Evolutionary conservation across 53 echinoderm and acorn worm species (phyloP).

Genomic region (Temnopleurus reevesii): DNA sequence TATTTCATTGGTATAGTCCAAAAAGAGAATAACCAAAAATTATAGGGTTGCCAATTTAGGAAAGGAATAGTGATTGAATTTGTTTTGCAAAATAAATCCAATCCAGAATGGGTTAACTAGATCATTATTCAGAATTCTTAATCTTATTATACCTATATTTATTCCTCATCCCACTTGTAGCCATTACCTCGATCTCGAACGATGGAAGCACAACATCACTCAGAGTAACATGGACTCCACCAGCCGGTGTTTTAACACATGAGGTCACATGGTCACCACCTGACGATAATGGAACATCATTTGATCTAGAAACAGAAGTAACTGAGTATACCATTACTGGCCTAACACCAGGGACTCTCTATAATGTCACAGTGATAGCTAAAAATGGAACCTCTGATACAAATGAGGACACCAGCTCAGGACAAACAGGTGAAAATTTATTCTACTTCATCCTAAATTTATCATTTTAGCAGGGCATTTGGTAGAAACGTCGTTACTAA

Average conservation of each 20-base stretch:
- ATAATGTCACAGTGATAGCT: conserved; percentile 8
- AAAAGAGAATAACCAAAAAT: no score
- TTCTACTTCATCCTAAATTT: no score
- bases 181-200: background rate
- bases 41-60: no score
- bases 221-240: background rate
- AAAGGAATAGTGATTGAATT: no score
- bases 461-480: no score
- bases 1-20: no score
- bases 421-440: conserved; percentile 25
- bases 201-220: background rate
- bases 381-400: background rate
- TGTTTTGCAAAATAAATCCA: no score
- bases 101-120: no score
- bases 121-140: no score
- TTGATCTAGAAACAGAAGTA: background rate
- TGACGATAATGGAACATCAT: background rate
- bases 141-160: no score
- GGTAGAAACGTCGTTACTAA: no score
- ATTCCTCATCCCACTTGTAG: no score
- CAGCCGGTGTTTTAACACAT: background rate
- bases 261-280: background rate
- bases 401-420: background rate
- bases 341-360: conserved; percentile 25
- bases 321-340: background rate